These are phyloP conservation scores for Caenorhabditis doughertyi DNA, from an alignment of 2,888 invertebrate genomes.

Conservation along the genomic window DNA sequence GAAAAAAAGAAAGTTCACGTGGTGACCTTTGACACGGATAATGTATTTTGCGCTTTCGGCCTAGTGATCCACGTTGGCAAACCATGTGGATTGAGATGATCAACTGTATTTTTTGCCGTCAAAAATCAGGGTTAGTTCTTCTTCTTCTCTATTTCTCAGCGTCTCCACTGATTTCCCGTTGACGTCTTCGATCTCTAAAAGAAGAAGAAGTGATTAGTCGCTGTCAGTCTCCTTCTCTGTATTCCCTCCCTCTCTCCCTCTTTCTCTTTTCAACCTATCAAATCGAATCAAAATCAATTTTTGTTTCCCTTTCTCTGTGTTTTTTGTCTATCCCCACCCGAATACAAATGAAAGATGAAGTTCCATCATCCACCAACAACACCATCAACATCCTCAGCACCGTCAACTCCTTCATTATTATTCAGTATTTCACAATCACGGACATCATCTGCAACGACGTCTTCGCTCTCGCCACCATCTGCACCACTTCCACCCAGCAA, in stretches of 20 bases:
- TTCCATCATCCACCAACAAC: no score
- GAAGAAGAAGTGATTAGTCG: constrained; percentile 8
- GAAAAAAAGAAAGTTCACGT: not conserved
- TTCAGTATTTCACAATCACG: constrained; percentile 61
- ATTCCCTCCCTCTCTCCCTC: constrained; percentile 5
- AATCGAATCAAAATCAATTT: not conserved
- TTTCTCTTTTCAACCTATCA: not conserved
- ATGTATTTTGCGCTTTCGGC: no score
- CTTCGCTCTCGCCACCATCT: constrained; percentile 8
- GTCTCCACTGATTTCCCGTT: not conserved
- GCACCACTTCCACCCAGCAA: not conserved
- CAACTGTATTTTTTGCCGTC: constrained; percentile 19
- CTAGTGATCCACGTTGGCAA: not conserved
- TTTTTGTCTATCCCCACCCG: not conserved
- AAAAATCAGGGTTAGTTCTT: constrained; percentile 7
- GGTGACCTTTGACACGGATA: not conserved
- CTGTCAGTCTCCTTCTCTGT: not conserved
- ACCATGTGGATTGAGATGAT: constrained; percentile 36
- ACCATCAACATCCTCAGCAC: no score
- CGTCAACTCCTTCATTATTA: not conserved
- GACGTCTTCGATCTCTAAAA: not conserved
- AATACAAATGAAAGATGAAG: not conserved
- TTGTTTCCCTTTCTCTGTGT: no score
- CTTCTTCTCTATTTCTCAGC: constrained; percentile 1
- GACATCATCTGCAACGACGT: constrained; percentile 25